A percentile compares a stretch with the other conserved stretches of the same genome.
Evolutionary conservation across 1,140 invertebrate genomes (phyloP).

Genomic region (Leucophenga varia): DNA sequence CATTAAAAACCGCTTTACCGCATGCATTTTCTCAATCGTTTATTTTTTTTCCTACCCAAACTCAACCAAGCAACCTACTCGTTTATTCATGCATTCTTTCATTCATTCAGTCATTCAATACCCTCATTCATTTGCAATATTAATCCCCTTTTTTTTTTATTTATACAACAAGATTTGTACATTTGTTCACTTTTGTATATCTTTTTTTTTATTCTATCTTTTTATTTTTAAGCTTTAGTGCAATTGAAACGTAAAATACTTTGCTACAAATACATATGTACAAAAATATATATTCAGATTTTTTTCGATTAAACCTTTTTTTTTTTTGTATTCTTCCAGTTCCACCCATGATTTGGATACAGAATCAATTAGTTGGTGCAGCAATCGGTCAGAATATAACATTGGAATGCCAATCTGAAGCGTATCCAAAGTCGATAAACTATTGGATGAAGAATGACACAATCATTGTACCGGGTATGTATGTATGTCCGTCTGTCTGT

Average conservation of each 20-base stretch:
- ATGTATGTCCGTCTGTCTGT: neutral
- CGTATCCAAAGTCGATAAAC: conserved; percentile 84
- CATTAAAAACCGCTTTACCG: conserved; percentile 4
- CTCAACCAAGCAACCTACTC: conserved; percentile 25
- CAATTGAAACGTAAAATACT: too few species aligned
- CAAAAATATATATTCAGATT: too few species aligned
- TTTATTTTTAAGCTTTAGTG: too few species aligned
- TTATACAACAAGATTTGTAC: neutral
- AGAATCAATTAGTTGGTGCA: conserved; percentile 79
- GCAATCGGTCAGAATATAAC: conserved; percentile 71
- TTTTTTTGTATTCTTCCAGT: conserved; percentile 60
- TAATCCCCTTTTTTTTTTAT: conserved; percentile 11
- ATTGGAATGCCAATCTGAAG: conserved; percentile 82
- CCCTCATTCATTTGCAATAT: neutral
- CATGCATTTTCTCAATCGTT: conserved; percentile 22
- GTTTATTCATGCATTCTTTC: conserved; percentile 19
- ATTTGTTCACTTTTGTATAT: too few species aligned
- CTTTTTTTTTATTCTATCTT: too few species aligned
- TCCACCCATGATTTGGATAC: conserved; percentile 82
- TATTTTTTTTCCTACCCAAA: too few species aligned
- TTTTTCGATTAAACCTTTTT: conserved; percentile 8
- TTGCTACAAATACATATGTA: too few species aligned
- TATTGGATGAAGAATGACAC: conserved; percentile 82
- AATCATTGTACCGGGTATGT: conserved; percentile 78
- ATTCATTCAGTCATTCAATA: conserved; percentile 18